Base-by-base conservation (phyloP, 2,797 vertebrate species). In the Myotis findleyi region DNA sequence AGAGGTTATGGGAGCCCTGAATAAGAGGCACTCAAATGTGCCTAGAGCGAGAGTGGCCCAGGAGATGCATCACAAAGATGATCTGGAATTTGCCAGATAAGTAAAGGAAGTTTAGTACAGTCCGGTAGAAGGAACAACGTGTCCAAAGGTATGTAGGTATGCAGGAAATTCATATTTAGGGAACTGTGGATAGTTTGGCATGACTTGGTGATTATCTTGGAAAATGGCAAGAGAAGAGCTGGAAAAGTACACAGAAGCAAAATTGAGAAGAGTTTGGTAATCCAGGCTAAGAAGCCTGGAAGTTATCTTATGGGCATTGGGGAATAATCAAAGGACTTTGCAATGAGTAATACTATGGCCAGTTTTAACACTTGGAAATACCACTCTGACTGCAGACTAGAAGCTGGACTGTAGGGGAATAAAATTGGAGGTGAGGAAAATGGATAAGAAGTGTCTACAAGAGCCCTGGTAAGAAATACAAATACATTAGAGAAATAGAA, bases 31-130 rank as follows among this genome's bases (percentile, higher is more conserved):
- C 33, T 82, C 41, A 51, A 59, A 73, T 33, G 3, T 41, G 64
- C 25, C 36, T n/a, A 13, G 7, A 27, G 17, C 17, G 13, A 9
- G 82, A 62, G 73, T 66, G 66, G 44, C 44, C 77, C 6, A 55
- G 44, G 21, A 93, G 51, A 36, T 44, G 79, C 82, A 87, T 90
- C 44, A 72, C 77, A 85, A 76, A 47, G 77, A 79, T 33, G 25
- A 71, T 68, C 64, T 96, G 81, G 87, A 96, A 97, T 95, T 92
- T 85, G 69, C 92, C 87, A 68, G 51, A 80, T 94, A 94, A 97
- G 95, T 76, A 95, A 88, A 89, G 30, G 81, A 89, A 93, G 21
- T 55, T 55, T 85, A 33, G 72, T 64, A 79, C 33, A 44, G 69
- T 83, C 49, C 7, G 5, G 87, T 20, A 85, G 82, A 93, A 94